A percentile compares a stretch with the other conserved stretches of the same genome.
Conservation (phyloP, 2,888 invertebrate genomes). For the Mythimna lalbum region DNA sequence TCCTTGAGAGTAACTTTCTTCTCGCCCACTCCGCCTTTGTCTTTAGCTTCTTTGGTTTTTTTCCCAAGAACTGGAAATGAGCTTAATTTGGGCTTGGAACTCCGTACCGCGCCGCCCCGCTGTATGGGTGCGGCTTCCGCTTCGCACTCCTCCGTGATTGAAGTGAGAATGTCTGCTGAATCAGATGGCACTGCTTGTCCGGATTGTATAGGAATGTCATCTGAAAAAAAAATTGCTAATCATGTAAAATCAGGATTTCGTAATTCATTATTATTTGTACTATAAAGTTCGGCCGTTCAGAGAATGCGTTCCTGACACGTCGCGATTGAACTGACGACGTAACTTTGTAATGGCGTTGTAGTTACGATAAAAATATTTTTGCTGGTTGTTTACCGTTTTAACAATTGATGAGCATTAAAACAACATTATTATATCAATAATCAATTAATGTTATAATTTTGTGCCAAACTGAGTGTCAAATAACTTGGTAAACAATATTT, state of each 20-base stretch:
- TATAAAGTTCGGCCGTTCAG: too few relatives aligned
- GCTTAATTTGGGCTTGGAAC: constrained; percentile 91
- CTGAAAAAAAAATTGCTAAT: constrained; percentile 85
- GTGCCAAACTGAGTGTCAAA: too few relatives aligned
- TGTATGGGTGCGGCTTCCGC: constrained; percentile 87
- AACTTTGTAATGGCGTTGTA: too few relatives aligned
- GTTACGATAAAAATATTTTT: too few relatives aligned
- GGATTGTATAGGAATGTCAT: constrained; percentile 97
- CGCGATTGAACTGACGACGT: too few relatives aligned
- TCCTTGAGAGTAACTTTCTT: constrained; percentile 88
- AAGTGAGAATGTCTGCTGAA: constrained; percentile 90
- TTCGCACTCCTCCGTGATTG: constrained; percentile 93
- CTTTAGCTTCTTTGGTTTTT: constrained; percentile 90
- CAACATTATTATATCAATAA: too few relatives aligned
- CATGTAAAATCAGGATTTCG: constrained; percentile 1
- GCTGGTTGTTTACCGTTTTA: too few relatives aligned
- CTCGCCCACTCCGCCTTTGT: constrained; percentile 81
- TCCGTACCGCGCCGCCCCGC: constrained; percentile 87
- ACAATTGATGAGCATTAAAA: too few relatives aligned
- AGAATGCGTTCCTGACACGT: too few relatives aligned
- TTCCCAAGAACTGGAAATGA: constrained; percentile 92
- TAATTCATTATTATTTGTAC: constrained; percentile 17
- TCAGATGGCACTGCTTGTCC: constrained; percentile 91
- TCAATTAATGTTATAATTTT: too few relatives aligned
- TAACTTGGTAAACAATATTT: too few relatives aligned